These are phyloP conservation scores for Panzeria rudis DNA, from an alignment of 2,888 invertebrate genomes.

Conservation along the genomic window DNA sequence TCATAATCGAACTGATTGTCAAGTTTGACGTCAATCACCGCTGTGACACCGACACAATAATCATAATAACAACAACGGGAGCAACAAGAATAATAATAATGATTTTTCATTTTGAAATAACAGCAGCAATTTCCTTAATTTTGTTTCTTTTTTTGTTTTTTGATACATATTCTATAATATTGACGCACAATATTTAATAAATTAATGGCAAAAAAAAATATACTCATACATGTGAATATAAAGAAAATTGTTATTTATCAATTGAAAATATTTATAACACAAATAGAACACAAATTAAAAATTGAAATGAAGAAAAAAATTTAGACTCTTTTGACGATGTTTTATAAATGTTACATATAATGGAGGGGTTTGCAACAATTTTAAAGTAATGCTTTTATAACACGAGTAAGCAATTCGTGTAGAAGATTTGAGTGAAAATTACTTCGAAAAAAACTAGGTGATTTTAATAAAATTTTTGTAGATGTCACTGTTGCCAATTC, in stretches of 20 bases:
- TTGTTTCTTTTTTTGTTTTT: constrained; percentile 13
- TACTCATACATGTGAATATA: constrained; percentile 1
- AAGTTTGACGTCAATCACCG: constrained; percentile 77
- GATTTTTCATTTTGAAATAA: constrained; percentile 34
- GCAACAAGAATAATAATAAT: constrained; percentile 56
- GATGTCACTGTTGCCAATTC: too few species aligned
- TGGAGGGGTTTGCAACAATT: background rate
- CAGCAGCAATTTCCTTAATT: constrained; percentile 41
- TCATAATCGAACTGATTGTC: constrained; percentile 73
- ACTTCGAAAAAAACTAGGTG: background rate
- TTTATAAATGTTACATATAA: background rate
- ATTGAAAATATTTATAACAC: constrained; percentile 52
- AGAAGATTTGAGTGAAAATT: background rate
- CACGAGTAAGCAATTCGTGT: too few species aligned
- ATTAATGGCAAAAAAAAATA: constrained; percentile 44
- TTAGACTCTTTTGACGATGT: background rate
- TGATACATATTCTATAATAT: constrained; percentile 60
- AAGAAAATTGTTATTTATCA: constrained; percentile 49
- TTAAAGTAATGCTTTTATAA: background rate
- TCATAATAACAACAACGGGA: constrained; percentile 75
- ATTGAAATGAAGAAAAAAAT: background rate
- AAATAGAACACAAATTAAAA: constrained; percentile 33
- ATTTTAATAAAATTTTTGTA: background rate
- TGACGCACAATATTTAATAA: constrained; percentile 73
- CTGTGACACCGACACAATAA: constrained; percentile 74